These are phyloP conservation scores for Maccullochella peelii DNA, from an alignment of 2,113 vertebrate species.

Conservation along the genomic window DNA sequence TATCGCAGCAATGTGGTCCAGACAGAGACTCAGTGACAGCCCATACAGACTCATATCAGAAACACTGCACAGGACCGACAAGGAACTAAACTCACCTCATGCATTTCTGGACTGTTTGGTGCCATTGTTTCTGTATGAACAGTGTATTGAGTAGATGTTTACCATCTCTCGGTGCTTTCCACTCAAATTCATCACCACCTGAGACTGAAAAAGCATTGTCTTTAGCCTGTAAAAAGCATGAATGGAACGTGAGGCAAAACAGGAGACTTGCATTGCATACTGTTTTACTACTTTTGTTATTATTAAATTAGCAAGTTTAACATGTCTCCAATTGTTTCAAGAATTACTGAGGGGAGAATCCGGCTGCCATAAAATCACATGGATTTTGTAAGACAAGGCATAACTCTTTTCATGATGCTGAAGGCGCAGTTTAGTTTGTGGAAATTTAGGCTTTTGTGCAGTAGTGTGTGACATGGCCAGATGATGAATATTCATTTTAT, in stretches of 20 bases:
- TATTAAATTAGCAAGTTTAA: slow-evolving; percentile 70
- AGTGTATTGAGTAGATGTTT: slow-evolving; percentile 2
- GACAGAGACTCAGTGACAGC: slow-evolving; percentile 21
- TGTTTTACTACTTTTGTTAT: slow-evolving; percentile 42
- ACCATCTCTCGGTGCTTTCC: slow-evolving; percentile 19
- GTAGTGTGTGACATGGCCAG: background rate
- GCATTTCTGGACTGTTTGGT: slow-evolving; percentile 31
- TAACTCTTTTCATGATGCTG: slow-evolving; percentile 24
- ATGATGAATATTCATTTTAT: slow-evolving; percentile 3
- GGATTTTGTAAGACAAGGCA: slow-evolving; percentile 37
- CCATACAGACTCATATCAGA: slow-evolving; percentile 34
- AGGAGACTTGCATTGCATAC: slow-evolving; percentile 6
- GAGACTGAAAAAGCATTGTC: slow-evolving; percentile 41
- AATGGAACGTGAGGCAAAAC: slow-evolving; percentile 20
- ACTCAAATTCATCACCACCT: slow-evolving; percentile 17
- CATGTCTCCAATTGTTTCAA: slow-evolving; percentile 57
- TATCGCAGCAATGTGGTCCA: slow-evolving; percentile 43
- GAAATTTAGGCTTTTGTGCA: slow-evolving; percentile 21
- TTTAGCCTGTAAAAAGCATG: background rate
- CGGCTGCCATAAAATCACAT: slow-evolving; percentile 24
- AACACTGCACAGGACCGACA: slow-evolving; percentile 34
- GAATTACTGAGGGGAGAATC: slow-evolving; percentile 32
- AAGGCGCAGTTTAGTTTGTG: slow-evolving; percentile 21
- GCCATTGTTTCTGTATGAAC: slow-evolving; percentile 18
- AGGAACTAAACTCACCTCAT: background rate